Percentiles rank a stretch among this genome's conserved stretches.
Evolutionary conservation across 2,797 vertebrate genomes (phyloP).

Genomic region (Microtus agrestis): DNA sequence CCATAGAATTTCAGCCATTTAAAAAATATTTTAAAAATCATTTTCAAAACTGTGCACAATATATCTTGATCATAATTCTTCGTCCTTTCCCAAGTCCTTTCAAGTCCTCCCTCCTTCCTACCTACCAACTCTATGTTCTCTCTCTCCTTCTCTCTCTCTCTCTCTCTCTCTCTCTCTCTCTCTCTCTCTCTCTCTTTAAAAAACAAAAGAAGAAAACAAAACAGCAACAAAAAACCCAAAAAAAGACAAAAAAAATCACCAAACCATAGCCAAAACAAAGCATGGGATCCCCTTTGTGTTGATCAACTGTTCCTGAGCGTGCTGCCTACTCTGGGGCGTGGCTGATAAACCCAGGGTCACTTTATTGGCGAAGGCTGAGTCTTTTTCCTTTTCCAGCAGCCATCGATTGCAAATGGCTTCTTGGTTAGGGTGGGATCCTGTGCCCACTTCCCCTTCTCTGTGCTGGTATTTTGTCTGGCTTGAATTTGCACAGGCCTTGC

Average conservation of each 20-base stretch:
- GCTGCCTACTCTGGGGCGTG: background rate
- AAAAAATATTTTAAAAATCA: background rate
- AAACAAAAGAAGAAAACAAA: background rate
- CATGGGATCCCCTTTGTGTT: background rate
- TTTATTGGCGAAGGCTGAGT: background rate
- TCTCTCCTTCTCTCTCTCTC: background rate
- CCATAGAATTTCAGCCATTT: conserved; percentile 29
- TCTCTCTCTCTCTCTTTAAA: background rate
- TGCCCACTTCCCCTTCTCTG: background rate
- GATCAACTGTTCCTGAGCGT: background rate
- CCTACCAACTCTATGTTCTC: background rate
- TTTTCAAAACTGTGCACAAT: background rate
- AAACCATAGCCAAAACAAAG: background rate
- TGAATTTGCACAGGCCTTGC: background rate
- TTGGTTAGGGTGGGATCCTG: background rate
- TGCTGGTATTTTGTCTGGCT: background rate
- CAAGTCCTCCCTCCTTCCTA: background rate
- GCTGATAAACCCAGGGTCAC: background rate
- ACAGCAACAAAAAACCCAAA: background rate
- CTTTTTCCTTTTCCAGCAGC: background rate
- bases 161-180: background rate
- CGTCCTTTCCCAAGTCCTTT: background rate
- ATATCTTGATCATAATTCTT: background rate
- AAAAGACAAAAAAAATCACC: background rate
- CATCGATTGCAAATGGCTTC: background rate